These are phyloP conservation scores for Lophura nycthemera DNA, from an alignment of 2,113 vertebrate species.

Conservation along the genomic window DNA sequence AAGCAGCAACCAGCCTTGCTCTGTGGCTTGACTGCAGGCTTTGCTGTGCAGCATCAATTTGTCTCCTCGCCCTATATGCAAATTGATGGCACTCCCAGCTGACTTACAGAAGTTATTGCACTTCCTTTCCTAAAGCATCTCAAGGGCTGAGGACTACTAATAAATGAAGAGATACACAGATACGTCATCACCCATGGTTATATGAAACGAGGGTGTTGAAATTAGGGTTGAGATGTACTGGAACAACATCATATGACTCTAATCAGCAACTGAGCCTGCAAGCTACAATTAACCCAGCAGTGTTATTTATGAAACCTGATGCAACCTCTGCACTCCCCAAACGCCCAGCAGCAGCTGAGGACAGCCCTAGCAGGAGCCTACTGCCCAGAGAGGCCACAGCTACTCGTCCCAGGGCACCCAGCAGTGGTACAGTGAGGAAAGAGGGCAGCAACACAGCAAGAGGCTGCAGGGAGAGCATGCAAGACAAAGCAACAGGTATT, in stretches of 20 bases:
- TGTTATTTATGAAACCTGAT: slow-evolving; percentile 37
- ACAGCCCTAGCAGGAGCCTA: rapidly evolving
- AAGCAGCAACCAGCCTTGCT: neutral
- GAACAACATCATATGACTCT: slow-evolving; percentile 60
- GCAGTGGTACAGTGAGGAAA: neutral
- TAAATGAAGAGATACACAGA: neutral
- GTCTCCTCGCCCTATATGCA: neutral
- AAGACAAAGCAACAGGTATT: rapidly evolving
- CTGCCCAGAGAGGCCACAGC: neutral
- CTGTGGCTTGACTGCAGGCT: neutral
- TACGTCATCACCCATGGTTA: neutral
- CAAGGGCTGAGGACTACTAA: slow-evolving; percentile 5
- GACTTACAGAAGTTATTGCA: neutral
- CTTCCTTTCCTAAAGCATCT: neutral
- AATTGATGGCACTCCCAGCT: neutral
- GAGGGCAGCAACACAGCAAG: neutral
- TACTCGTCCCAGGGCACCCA: neutral
- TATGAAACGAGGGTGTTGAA: slow-evolving; percentile 32
- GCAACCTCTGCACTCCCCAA: neutral
- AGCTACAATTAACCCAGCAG: slow-evolving; percentile 66
- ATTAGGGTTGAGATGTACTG: slow-evolving; percentile 25
- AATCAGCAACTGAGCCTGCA: slow-evolving; percentile 59
- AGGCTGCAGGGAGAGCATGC: neutral
- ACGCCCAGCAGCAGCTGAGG: neutral
- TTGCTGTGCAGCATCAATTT: neutral